phyloP scores from a whole-genome alignment of 2,888 invertebrate species.

The Blera fallax region DNA sequence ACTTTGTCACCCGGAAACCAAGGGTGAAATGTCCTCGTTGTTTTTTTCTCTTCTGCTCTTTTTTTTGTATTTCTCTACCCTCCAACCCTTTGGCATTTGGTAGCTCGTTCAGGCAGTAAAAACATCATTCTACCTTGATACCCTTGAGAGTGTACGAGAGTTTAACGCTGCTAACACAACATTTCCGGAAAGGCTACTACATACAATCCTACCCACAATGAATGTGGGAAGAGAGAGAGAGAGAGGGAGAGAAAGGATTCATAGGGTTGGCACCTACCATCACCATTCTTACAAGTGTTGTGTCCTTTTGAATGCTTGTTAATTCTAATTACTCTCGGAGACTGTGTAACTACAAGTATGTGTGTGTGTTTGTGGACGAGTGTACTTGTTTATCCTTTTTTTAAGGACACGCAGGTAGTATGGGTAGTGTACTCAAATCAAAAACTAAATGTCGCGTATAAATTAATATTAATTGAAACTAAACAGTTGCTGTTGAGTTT shows the following conservation, averaged over 20 bases:
- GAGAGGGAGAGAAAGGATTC: slow-evolving; percentile 1
- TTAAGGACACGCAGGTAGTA: neutral
- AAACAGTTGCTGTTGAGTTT: slow-evolving; percentile 63
- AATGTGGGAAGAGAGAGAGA: neutral
- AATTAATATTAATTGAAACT: slow-evolving; percentile 66
- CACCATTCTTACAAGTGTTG: neutral
- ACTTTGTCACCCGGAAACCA: slow-evolving; percentile 60
- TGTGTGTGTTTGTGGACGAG: neutral
- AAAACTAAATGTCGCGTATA: slow-evolving; percentile 48
- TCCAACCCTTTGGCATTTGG: slow-evolving; percentile 22
- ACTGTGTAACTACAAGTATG: neutral
- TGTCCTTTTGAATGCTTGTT: slow-evolving; percentile 49
- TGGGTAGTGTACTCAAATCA: slow-evolving; percentile 35
- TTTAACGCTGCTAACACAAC: slow-evolving; percentile 34
- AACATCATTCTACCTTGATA: slow-evolving; percentile 34
- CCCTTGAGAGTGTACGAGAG: neutral
- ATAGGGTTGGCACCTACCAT: neutral
- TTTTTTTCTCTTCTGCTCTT: neutral
- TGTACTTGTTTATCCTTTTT: neutral
- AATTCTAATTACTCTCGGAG: slow-evolving; percentile 59
- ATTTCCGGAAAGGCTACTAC: slow-evolving; percentile 34
- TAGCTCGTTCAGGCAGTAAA: slow-evolving; percentile 3
- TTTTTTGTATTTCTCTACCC: neutral
- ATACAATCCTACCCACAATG: neutral
- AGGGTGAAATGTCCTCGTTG: slow-evolving; percentile 63